A percentile compares a stretch with the other conserved stretches of the same genome.
Conservation (phyloP, 2,888 invertebrate genomes). For the Prionchulus punctatus region DNA sequence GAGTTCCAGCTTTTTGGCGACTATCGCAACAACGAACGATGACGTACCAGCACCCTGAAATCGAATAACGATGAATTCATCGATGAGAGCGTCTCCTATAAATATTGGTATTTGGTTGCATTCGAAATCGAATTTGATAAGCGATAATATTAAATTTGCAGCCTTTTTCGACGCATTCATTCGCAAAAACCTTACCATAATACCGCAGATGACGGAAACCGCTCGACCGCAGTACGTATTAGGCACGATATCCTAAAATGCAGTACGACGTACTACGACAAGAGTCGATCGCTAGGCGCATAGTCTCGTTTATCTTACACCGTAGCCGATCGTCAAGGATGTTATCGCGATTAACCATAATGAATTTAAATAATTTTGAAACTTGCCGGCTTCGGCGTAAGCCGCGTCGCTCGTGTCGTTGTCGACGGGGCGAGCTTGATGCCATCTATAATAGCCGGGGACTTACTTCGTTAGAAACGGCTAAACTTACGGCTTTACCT, state of each 20-base stretch:
- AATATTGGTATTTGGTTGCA: neutral
- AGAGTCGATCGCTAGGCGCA: no score
- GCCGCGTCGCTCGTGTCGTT: no score
- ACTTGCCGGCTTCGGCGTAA: neutral
- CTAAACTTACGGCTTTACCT: no score
- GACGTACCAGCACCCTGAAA: constrained; percentile 89
- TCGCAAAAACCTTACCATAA: constrained; percentile 85
- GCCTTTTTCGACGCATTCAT: no score
- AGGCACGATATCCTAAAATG: constrained; percentile 60
- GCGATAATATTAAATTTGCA: no score
- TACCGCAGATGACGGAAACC: constrained; percentile 96
- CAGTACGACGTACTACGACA: no score
- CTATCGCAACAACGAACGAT: constrained; percentile 93
- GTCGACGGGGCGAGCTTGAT: no score
- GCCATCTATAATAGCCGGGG: no score
- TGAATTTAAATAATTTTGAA: constrained; percentile 50
- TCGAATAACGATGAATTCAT: neutral
- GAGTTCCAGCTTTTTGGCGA: constrained; percentile 94
- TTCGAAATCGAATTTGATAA: neutral
- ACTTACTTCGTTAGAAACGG: no score
- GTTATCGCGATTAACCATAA: constrained; percentile 99
- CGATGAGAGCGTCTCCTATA: neutral
- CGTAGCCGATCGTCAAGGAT: constrained; percentile 99
- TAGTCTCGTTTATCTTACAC: no score
- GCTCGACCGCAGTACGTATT: constrained; percentile 99